phyloP scores from a whole-genome alignment of 1,140 invertebrate species.

The Prorops nasuta region DNA sequence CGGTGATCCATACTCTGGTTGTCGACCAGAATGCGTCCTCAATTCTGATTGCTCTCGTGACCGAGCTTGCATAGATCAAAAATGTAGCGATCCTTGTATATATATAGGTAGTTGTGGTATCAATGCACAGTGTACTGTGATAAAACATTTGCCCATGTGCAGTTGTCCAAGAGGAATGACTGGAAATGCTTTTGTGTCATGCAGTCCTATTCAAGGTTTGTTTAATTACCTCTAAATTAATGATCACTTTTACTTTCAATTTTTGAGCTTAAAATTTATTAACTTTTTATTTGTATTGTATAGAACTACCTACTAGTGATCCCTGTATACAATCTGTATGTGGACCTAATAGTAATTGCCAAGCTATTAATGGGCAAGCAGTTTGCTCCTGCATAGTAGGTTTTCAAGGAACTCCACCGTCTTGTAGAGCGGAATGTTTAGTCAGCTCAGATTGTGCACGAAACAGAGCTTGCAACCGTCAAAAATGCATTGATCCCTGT shows the following conservation, averaged over 20 bases:
- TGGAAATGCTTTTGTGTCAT: conserved; percentile 5
- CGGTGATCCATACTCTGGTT: no score
- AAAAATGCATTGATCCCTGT: conserved; percentile 72
- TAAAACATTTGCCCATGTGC: conserved; percentile 71
- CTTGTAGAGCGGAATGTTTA: conserved; percentile 69
- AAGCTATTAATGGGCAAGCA: conserved; percentile 61
- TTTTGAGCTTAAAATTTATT: no score
- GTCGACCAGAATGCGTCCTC: conserved; percentile 68
- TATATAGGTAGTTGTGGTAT: conserved; percentile 69
- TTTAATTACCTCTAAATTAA: no score
- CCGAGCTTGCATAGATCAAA: conserved; percentile 69
- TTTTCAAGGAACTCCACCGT: conserved; percentile 67
- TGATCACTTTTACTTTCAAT: no score
- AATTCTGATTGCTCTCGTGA: conserved; percentile 72
- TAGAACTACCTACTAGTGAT: no score
- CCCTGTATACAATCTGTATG: conserved; percentile 68
- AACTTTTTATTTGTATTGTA: no score
- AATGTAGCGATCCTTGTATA: conserved; percentile 70
- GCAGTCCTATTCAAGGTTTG: conserved; percentile 13
- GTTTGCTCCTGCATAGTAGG: conserved; percentile 68
- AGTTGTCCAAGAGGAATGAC: conserved; percentile 61
- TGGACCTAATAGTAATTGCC: conserved; percentile 67
- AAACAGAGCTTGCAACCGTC: conserved; percentile 67
- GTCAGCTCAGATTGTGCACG: conserved; percentile 67
- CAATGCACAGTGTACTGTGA: conserved; percentile 69